Conservation (phyloP, 2,888 invertebrate species). For the Baronia brevicornis region DNA sequence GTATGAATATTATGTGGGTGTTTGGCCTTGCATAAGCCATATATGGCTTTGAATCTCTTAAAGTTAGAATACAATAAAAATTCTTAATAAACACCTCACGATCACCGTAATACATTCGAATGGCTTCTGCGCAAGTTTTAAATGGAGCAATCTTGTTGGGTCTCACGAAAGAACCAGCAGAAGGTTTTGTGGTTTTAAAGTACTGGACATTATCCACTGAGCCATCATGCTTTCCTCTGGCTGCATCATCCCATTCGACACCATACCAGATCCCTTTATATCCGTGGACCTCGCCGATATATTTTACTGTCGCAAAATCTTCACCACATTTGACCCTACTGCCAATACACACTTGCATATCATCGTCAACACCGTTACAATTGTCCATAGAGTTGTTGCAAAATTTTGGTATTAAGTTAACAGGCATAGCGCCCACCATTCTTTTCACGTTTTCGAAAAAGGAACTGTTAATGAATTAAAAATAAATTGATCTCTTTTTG, state of each 20-base stretch:
- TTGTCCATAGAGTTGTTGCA: conserved; percentile 67
- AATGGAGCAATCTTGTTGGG: conserved; percentile 86
- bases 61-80: background rate
- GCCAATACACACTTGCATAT: conserved; percentile 65
- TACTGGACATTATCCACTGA: conserved; percentile 86
- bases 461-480: conserved; percentile 61
- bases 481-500: conserved; percentile 54
- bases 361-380: conserved; percentile 65
- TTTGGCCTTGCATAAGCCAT: conserved; percentile 27
- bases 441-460: conserved; percentile 63
- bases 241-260: conserved; percentile 96
- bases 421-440: conserved; percentile 75
- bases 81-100: conserved; percentile 45
- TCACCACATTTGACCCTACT: conserved; percentile 59
- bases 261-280: conserved; percentile 90
- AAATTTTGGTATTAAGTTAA: conserved; percentile 72
- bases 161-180: conserved; percentile 92
- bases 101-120: conserved; percentile 70
- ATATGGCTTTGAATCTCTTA: too few species aligned
- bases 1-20: conserved; percentile 22
- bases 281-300: conserved; percentile 83
- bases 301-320: conserved; percentile 78
- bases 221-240: conserved; percentile 95
- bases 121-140: conserved; percentile 83
- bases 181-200: conserved; percentile 84